Conservation (phyloP, 2,113 vertebrate species). For the Caloenas nicobarica region DNA sequence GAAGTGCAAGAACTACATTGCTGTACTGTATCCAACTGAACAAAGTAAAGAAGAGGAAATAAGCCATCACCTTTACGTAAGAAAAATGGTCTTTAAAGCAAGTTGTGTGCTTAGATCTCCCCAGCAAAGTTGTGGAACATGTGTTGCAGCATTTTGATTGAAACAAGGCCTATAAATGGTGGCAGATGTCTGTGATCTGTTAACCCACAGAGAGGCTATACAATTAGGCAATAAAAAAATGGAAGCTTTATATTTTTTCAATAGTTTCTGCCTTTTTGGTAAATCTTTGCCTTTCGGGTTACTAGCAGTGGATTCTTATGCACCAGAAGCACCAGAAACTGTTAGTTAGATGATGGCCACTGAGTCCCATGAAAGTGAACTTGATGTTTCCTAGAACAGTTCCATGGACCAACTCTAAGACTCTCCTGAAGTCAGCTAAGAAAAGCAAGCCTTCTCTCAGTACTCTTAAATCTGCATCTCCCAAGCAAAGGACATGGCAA, state of each 20-base stretch:
- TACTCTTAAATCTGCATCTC: not conserved
- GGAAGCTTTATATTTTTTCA: not conserved
- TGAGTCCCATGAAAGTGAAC: not conserved
- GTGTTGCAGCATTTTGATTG: not conserved
- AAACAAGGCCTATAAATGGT: not conserved
- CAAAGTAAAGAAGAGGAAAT: not conserved
- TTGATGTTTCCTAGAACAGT: not conserved
- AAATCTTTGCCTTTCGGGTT: not conserved
- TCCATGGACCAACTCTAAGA: not conserved
- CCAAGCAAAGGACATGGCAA: not conserved
- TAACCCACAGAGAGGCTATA: not conserved
- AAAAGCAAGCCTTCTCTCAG: not conserved
- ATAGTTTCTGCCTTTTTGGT: not conserved
- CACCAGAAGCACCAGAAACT: not conserved
- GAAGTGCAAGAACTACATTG: not conserved
- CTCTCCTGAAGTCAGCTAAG: not conserved
- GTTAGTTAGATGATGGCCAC: not conserved
- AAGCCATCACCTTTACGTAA: not conserved
- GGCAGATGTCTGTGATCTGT: not conserved
- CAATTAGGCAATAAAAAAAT: no score
- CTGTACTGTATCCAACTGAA: not conserved
- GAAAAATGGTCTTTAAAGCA: not conserved
- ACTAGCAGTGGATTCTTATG: not conserved
- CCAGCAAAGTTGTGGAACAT: not conserved
- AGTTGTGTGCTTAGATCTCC: not conserved